Evolutionary conservation across 2,113 vertebrate species (phyloP).

Genomic region (Carassius auratus): DNA sequence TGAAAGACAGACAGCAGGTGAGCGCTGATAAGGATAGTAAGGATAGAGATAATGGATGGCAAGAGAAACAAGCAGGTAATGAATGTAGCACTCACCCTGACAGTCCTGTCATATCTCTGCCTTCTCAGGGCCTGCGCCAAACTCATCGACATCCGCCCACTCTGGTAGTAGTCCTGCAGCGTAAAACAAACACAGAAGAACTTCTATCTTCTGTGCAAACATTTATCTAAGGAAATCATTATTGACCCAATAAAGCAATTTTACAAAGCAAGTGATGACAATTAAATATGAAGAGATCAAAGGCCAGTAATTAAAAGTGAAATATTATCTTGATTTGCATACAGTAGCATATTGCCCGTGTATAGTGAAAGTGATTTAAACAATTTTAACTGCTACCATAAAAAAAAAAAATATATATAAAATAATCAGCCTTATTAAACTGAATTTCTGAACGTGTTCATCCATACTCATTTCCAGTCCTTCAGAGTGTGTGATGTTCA

Average conservation of each 20-base stretch:
- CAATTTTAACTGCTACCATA: neutral
- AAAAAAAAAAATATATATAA: neutral
- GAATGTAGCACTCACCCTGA: conserved; percentile 81
- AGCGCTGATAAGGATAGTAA: neutral
- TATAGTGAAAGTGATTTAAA: neutral
- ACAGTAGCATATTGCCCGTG: neutral
- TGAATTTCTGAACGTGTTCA: neutral
- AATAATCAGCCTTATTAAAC: neutral
- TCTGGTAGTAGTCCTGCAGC: conserved; percentile 95
- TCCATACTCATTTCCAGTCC: conserved; percentile 86
- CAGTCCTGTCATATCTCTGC: conserved; percentile 94
- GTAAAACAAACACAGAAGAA: conserved; percentile 41
- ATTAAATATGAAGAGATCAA: neutral
- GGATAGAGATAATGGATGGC: neutral
- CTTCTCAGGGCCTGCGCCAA: conserved; percentile 96
- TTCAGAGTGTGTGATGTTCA: conserved; percentile 78
- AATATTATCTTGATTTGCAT: neutral
- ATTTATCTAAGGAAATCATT: conserved; percentile 6
- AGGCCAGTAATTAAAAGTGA: neutral
- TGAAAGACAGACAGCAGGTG: neutral
- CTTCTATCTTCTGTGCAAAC: conserved; percentile 9
- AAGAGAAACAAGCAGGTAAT: neutral
- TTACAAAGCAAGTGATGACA: neutral
- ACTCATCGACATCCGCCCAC: conserved; percentile 93
- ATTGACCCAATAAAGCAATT: conserved; percentile 4